phyloP scores from a whole-genome alignment of 2,113 vertebrate species.

The Dipodomys ordii region DNA sequence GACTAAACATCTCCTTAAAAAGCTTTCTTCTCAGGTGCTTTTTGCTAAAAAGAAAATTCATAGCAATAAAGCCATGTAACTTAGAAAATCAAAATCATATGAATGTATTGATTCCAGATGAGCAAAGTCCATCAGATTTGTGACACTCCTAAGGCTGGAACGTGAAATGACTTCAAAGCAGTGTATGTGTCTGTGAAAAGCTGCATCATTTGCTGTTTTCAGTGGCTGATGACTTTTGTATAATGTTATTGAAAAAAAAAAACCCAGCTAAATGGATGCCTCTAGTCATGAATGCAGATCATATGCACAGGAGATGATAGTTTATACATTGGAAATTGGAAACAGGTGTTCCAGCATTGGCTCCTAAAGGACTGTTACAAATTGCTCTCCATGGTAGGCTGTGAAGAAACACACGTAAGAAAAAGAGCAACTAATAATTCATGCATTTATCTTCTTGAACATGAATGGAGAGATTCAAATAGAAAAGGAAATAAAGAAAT shows the following conservation, averaged over 20 bases:
- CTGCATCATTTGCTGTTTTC: slow-evolving; percentile 49
- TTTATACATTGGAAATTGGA: slow-evolving; percentile 56
- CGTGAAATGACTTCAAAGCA: slow-evolving; percentile 6
- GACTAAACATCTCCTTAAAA: slow-evolving; percentile 1
- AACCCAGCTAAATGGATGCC: slow-evolving; percentile 11
- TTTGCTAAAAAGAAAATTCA: slow-evolving; percentile 20
- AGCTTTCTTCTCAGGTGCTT: slow-evolving; percentile 40
- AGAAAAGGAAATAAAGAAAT: slow-evolving; percentile 7
- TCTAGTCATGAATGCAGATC: slow-evolving; percentile 7
- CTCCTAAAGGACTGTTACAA: slow-evolving; percentile 31
- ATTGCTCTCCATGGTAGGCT: slow-evolving; percentile 28
- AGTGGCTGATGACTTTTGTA: background rate
- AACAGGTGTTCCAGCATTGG: slow-evolving; percentile 62
- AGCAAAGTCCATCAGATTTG: slow-evolving; percentile 15
- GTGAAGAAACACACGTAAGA: background rate
- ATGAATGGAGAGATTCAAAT: background rate
- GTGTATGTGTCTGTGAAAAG: background rate
- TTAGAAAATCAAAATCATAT: slow-evolving; percentile 51
- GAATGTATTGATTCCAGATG: slow-evolving; percentile 52
- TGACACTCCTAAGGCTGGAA: background rate
- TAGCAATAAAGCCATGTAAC: background rate
- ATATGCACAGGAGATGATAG: background rate
- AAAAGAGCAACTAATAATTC: background rate
- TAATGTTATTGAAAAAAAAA: slow-evolving; percentile 47
- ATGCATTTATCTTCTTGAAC: background rate